Percentiles rank a stretch among this genome's conserved stretches.
These are phyloP conservation scores for Camptogramma bilineatum DNA, from an alignment of 2,888 invertebrate genomes.

Conservation along the genomic window DNA sequence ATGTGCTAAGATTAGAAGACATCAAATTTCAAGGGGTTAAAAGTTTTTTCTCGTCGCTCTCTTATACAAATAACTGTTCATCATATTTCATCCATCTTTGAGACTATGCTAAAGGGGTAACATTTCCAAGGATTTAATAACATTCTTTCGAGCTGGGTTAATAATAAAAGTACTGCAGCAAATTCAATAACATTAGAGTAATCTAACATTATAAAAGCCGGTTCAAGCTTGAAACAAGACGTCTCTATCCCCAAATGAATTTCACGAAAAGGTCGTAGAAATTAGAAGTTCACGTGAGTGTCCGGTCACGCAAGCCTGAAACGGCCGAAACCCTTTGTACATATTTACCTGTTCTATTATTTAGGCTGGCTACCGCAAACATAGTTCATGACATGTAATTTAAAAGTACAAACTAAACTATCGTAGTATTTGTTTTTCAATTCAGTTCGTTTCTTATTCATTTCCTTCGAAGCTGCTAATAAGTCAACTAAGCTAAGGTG, in stretches of 20 bases:
- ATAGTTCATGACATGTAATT: constrained; percentile 27
- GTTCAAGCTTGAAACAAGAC: not conserved
- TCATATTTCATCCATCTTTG: no score
- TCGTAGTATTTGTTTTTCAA: not conserved
- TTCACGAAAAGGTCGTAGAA: constrained; percentile 83
- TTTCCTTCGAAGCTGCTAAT: not conserved
- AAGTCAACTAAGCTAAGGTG: not conserved
- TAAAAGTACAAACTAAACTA: constrained; percentile 8
- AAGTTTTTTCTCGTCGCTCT: no score
- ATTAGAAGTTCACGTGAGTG: constrained; percentile 78
- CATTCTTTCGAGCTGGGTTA: no score
- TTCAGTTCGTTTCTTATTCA: not conserved
- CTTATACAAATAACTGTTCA: no score
- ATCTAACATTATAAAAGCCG: not conserved
- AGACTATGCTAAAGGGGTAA: no score
- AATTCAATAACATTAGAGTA: no score
- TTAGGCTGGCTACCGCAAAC: constrained; percentile 52
- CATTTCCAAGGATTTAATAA: no score
- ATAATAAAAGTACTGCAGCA: no score
- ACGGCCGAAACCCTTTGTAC: constrained; percentile 65
- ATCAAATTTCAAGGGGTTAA: no score
- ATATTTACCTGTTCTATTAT: constrained; percentile 68
- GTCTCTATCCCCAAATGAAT: constrained; percentile 65
- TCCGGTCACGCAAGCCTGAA: constrained; percentile 75
- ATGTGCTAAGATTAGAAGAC: no score